Evolutionary conservation across 2,113 vertebrate genomes (phyloP).

Genomic region (Bufo bufo): DNA sequence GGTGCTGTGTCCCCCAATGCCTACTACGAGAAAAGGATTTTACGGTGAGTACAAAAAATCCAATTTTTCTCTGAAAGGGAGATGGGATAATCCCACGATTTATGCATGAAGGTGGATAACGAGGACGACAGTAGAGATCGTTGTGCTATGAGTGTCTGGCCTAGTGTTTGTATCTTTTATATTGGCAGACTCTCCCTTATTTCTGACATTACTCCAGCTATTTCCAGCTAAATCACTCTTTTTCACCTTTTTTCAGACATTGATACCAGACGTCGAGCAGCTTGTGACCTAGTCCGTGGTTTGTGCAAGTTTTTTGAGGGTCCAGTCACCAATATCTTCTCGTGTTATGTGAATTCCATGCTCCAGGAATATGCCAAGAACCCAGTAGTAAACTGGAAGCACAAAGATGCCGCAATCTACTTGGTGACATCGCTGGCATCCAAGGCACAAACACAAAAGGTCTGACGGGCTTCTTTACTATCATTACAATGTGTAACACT

Average conservation of each 20-base stretch:
- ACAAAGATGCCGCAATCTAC: conserved; percentile 98
- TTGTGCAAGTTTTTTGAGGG: conserved; percentile 97
- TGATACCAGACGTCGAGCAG: conserved; percentile 94
- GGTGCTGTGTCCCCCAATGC: too few relatives aligned
- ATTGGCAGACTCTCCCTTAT: too few relatives aligned
- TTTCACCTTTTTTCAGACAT: conserved; percentile 78
- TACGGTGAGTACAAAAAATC: too few relatives aligned
- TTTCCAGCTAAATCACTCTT: background rate
- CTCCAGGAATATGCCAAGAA: conserved; percentile 92
- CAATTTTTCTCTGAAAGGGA: too few relatives aligned
- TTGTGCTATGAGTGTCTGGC: too few relatives aligned
- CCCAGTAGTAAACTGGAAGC: conserved; percentile 93
- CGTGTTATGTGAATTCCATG: conserved; percentile 97
- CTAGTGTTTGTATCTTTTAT: too few relatives aligned
- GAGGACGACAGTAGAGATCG: too few relatives aligned
- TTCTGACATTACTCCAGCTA: background rate
- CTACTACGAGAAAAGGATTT: too few relatives aligned
- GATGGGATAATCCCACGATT: too few relatives aligned
- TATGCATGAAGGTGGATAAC: too few relatives aligned
- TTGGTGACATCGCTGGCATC: conserved; percentile 96
- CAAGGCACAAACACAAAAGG: conserved; percentile 98
- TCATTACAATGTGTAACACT: background rate
- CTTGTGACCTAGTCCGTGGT: conserved; percentile 94
- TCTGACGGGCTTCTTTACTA: conserved; percentile 58
- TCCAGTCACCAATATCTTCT: conserved; percentile 96